Evolutionary conservation across 2,888 invertebrate species (phyloP), one percentile per base, ranked within the genome.

Genomic region (Lathronympha strigana): DNA sequence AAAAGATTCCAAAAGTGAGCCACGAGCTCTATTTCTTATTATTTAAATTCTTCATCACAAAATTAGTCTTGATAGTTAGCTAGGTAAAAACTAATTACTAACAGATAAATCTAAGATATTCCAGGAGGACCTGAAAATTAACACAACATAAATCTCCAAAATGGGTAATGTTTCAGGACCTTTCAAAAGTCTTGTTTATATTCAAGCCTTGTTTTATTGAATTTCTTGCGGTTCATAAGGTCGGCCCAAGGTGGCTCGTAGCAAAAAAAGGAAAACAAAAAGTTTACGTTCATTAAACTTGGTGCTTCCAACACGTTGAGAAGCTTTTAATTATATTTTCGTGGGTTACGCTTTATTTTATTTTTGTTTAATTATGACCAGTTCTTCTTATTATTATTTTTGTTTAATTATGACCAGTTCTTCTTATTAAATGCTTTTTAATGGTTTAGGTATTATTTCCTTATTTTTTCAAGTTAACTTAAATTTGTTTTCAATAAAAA

Each of bases 271-370:
- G 49, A 61, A 47, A 54, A 60, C 64, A 66, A 61, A 66, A 61
- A 66, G 60, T 54, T 66, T 53, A 61, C 54, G 60, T 66, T 66
- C 53, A 64, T 64, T 64, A 53, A 60, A 64, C 64, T 64, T 60
- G 51, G 58, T 45, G 45, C 58, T 54, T 36, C 17, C 28, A 45
- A 47, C 64, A 53, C 64, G 60, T 47, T 60, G 64, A 60, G 36
- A 21, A 43, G 51, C 19, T 64, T 58, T 28, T 58, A 64, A 64
- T 64, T 58, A 51, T 64, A 58, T 64, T 58, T 64, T 36, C 25
- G 31, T 19, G 43, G 33, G 25, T 43, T 19, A 49, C 47, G 23
- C 19, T 11, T 19, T 21, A 38, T 47, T 49, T 55, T 23, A 43
- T 28, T 19, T 43, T 33, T 36, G 13, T 21, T 21, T 36, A 36